phyloP scores from a whole-genome alignment of 2,113 vertebrate genomes.

The Oxyruncus cristatus region DNA sequence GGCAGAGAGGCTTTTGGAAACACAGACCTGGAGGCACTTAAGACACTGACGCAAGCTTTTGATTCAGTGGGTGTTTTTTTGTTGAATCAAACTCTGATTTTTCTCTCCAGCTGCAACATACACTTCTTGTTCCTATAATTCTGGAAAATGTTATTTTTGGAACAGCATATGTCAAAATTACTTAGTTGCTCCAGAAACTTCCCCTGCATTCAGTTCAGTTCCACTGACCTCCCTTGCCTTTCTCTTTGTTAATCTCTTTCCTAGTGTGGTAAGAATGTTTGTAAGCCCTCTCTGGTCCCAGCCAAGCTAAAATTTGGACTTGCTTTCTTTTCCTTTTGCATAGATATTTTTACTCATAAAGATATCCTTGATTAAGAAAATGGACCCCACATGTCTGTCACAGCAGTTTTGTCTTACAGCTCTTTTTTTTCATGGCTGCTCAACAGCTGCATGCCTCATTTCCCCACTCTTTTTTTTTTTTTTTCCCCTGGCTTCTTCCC shows the following conservation, averaged over 20 bases:
- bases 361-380: background rate
- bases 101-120: background rate
- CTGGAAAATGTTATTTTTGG: slow-evolving; percentile 25
- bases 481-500: slow-evolving; percentile 14
- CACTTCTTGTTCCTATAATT: background rate
- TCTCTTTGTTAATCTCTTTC: background rate
- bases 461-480: background rate
- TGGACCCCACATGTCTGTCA: slow-evolving; percentile 2
- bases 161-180: background rate
- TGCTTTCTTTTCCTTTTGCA: background rate
- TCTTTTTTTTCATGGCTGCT: background rate
- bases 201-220: background rate
- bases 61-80: background rate
- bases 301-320: background rate
- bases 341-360: background rate
- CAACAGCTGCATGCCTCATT: slow-evolving; percentile 50
- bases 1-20: background rate
- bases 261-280: background rate
- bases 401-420: slow-evolving; percentile 20
- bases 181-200: background rate
- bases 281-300: background rate
- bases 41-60: background rate
- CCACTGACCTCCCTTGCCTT: background rate
- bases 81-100: background rate
- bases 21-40: background rate